These are phyloP conservation scores for Anthoptus insignis DNA, from an alignment of 2,888 invertebrate genomes.

Conservation along the genomic window DNA sequence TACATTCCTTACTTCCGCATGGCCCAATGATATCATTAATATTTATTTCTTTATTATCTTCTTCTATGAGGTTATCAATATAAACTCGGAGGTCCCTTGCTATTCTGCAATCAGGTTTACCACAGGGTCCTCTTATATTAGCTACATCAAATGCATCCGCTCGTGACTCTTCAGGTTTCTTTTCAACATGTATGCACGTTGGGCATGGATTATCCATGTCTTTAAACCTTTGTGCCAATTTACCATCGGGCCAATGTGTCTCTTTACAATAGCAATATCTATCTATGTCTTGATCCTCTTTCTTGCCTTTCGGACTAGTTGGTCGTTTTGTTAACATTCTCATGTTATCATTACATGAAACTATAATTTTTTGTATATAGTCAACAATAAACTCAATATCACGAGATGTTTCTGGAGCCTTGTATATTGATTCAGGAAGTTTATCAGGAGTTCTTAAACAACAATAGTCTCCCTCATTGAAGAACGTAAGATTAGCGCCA, in stretches of 20 bases:
- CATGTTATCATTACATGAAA: conserved; percentile 82
- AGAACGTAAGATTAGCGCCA: conserved; percentile 71
- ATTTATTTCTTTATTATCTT: conserved; percentile 70
- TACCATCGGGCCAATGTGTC: conserved; percentile 71
- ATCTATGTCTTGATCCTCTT: conserved; percentile 78
- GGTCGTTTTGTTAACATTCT: conserved; percentile 79
- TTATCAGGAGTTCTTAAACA: conserved; percentile 75
- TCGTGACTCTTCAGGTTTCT: conserved; percentile 51
- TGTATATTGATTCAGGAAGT: conserved; percentile 72
- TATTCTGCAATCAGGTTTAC: conserved; percentile 75
- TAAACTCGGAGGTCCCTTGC: conserved; percentile 76
- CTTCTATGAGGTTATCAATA: conserved; percentile 73
- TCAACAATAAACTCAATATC: conserved; percentile 75
- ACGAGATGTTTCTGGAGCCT: conserved; percentile 73
- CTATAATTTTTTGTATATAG: conserved; percentile 76
- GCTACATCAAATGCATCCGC: conserved; percentile 70
- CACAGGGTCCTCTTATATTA: conserved; percentile 79
- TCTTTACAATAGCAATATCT: conserved; percentile 76
- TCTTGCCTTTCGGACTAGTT: conserved; percentile 65
- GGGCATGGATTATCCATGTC: conserved; percentile 72
- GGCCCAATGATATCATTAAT: conserved; percentile 74
- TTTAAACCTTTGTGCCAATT: conserved; percentile 71
- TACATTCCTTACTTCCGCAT: conserved; percentile 77
- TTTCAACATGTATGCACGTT: conserved; percentile 65
- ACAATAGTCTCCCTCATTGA: conserved; percentile 73